phyloP scores from a whole-genome alignment of 2,113 vertebrate genomes.

The Lepus europaeus region DNA sequence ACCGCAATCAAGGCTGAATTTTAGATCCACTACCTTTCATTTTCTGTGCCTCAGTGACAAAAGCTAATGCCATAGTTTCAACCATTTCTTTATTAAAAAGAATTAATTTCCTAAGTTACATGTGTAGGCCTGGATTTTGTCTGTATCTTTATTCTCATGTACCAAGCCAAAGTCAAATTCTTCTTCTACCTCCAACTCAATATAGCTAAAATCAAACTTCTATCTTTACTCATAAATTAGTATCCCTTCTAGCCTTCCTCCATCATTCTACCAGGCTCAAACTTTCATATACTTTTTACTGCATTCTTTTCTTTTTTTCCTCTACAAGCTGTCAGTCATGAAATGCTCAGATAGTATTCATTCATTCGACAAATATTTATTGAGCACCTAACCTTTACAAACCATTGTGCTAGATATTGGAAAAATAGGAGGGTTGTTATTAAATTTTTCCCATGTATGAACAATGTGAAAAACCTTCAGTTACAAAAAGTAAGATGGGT shows the following conservation, averaged over 20 bases:
- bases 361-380: constrained; percentile 20
- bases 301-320: background rate
- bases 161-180: background rate
- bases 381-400: constrained; percentile 39
- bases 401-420: background rate
- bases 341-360: background rate
- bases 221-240: background rate
- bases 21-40: background rate
- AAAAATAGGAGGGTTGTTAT: background rate
- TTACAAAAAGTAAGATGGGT: background rate
- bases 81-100: background rate
- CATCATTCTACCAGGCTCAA: background rate
- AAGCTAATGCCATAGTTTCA: background rate
- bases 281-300: background rate
- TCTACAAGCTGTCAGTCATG: background rate
- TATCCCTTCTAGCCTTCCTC: background rate
- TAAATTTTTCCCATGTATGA: background rate
- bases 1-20: background rate
- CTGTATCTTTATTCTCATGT: constrained; percentile 15
- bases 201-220: constrained; percentile 35
- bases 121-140: background rate
- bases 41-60: background rate
- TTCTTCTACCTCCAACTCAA: background rate
- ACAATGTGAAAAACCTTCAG: background rate
- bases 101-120: background rate